Conservation (phyloP, 2,797 vertebrate genomes). For the Salarias fasciatus region DNA sequence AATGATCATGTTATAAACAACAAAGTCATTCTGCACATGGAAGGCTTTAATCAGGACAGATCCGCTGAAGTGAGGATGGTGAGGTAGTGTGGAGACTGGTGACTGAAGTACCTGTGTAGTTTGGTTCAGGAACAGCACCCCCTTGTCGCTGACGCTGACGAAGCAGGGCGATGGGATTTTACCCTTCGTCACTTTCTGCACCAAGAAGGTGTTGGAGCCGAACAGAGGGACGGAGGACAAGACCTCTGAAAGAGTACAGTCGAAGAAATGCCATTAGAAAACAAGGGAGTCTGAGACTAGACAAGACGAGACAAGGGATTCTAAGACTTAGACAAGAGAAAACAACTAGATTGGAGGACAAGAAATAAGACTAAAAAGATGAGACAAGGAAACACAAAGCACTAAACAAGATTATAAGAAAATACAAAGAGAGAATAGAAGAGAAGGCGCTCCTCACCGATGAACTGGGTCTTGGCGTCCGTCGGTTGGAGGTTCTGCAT, state of each 20-base stretch:
- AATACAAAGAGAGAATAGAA: too few relatives aligned
- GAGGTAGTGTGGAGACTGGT: too few relatives aligned
- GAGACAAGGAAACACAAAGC: too few relatives aligned
- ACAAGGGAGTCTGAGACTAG: background rate
- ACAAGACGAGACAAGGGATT: background rate
- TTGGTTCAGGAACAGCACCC: constrained; percentile 79
- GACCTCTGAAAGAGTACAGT: constrained; percentile 75
- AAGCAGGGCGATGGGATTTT: constrained; percentile 79
- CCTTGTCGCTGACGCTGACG: constrained; percentile 84
- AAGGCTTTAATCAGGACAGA: too few relatives aligned
- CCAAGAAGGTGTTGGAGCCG: constrained; percentile 82
- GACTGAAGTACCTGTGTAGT: constrained; percentile 85
- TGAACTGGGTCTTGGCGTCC: constrained; percentile 78
- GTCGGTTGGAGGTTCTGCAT: constrained; percentile 51
- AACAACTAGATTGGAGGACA: too few relatives aligned
- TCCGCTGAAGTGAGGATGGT: too few relatives aligned
- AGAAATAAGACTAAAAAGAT: background rate
- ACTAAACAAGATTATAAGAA: too few relatives aligned
- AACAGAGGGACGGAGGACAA: constrained; percentile 84
- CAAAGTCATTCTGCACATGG: too few relatives aligned
- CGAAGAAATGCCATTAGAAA: background rate
- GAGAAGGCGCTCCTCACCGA: constrained; percentile 63
- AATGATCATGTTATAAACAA: too few relatives aligned
- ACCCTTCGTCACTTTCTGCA: constrained; percentile 81
- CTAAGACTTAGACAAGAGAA: background rate